Base-by-base conservation (phyloP, 1,140 invertebrate species). In the Conopomorpha cramerella region DNA sequence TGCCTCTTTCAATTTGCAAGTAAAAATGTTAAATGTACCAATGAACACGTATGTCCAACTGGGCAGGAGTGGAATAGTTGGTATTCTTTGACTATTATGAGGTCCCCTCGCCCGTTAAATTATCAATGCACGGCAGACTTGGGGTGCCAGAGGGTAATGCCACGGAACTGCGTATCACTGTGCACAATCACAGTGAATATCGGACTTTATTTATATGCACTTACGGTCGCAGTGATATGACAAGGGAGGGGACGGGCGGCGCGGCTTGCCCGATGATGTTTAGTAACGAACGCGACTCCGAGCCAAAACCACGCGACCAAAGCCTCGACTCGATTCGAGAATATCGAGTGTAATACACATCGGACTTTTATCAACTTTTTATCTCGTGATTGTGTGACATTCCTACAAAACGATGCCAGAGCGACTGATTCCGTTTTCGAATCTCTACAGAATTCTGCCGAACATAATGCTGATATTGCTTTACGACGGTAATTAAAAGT, bases 71-170 rank as follows among this genome's bases (percentile, higher is more conserved):
- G n/a, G n/a, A n/a, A n/a, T n/a, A n/a, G n/a, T n/a, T n/a, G n/a
- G n/a, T n/a, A n/a, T n/a, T n/a, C n/a, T n/a, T n/a, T n/a, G n/a
- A n/a, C 51, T 60, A 68, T 68, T 52, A 60, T 49, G 43, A 43
- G 43, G 50, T 46, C 41, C 58, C 56, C 54, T 74, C 56, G 59
- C 33, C 58, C 62, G 58, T 67, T 45, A 66, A 59, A 73, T 70
- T 54, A 61, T 47, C 51, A 68, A 63, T 63, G 55, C 45, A 55
- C 36, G n/a, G 38, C 56, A 55, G 49, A 53, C 58, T 50, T 53
- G 61, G 66, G 70, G 62, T 64, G 52, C 61, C 46, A 59, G 59
- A 64, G 66, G 70, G 70, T 74, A 74, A 67, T 71, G 66, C 66
- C 63, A 60, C 53, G 53, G 45, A 44, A 50, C 51, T 61, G 59